phyloP scores from a whole-genome alignment of 2,797 vertebrate genomes.

The Choloepus didactylus region DNA sequence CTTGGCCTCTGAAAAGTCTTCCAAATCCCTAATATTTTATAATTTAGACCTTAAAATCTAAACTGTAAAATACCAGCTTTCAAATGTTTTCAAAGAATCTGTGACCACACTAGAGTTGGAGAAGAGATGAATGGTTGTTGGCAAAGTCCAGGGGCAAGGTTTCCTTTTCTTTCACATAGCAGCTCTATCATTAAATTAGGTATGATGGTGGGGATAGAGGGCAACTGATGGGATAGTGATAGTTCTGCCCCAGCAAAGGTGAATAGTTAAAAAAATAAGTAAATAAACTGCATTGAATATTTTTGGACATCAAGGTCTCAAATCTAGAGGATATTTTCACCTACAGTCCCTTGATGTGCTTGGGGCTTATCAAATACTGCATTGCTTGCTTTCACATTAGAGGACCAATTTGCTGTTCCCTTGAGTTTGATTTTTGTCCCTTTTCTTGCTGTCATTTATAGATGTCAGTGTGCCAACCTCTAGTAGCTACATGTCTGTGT shows the following conservation, averaged over 20 bases:
- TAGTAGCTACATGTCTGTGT: background rate
- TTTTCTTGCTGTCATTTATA: background rate
- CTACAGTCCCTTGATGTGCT: background rate
- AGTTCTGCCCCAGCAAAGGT: background rate
- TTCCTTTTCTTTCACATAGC: background rate
- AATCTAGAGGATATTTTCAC: conserved; percentile 10
- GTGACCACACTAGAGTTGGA: background rate
- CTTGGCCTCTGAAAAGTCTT: background rate
- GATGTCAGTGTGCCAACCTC: background rate
- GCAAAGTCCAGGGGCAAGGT: background rate
- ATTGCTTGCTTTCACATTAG: background rate
- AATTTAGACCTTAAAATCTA: background rate
- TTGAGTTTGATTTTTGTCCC: conserved; percentile 13
- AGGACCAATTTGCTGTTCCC: background rate
- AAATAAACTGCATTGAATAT: background rate
- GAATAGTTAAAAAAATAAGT: background rate
- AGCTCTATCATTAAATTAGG: background rate
- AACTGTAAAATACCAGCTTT: background rate
- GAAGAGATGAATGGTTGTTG: background rate
- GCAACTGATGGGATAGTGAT: background rate
- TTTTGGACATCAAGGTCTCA: background rate
- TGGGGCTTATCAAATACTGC: background rate
- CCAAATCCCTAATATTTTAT: background rate
- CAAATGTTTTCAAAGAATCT: background rate
- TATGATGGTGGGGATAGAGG: too few relatives aligned